Evolutionary conservation across 2,888 invertebrate species (phyloP).

Genomic region (Psococerastis gibbosa): DNA sequence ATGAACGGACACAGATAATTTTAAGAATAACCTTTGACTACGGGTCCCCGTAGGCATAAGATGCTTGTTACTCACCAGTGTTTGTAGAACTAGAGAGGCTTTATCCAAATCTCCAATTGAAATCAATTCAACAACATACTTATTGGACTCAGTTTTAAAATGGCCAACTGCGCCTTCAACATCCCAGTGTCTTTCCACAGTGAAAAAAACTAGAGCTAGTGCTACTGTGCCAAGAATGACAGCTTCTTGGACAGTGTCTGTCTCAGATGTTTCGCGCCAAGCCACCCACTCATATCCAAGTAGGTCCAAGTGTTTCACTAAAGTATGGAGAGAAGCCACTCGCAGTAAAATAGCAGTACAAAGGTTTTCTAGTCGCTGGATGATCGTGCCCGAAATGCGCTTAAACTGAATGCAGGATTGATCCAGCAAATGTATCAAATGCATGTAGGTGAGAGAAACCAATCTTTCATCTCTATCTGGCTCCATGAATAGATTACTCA

Average conservation of each 20-base stretch:
- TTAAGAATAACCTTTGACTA: too few species aligned
- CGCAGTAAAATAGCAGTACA: slow-evolving; percentile 3
- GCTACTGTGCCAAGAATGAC: slow-evolving; percentile 12
- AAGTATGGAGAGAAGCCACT: not conserved
- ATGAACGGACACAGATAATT: not conserved
- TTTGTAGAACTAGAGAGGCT: slow-evolving; percentile 35
- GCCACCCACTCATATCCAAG: slow-evolving; percentile 9
- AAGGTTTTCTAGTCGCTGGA: not conserved
- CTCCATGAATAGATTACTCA: slow-evolving; percentile 11
- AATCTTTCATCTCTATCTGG: slow-evolving; percentile 3
- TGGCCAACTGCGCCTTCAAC: not conserved
- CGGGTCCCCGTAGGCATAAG: too few species aligned
- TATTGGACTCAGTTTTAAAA: slow-evolving; percentile 31
- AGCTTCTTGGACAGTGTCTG: slow-evolving; percentile 14
- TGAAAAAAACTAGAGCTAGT: slow-evolving; percentile 13
- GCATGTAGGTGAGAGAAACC: slow-evolving; percentile 7
- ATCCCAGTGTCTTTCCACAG: slow-evolving; percentile 12
- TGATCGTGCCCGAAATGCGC: not conserved
- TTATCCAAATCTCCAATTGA: slow-evolving; percentile 41
- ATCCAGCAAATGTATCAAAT: slow-evolving; percentile 12
- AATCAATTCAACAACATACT: slow-evolving; percentile 42
- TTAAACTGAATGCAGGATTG: slow-evolving; percentile 7
- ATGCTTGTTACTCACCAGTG: slow-evolving; percentile 33
- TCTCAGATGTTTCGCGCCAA: slow-evolving; percentile 13
- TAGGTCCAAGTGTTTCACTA: slow-evolving; percentile 8